Percentiles rank a stretch among this genome's conserved stretches.
These are phyloP conservation scores for Merops nubicus DNA, from an alignment of 2,113 vertebrate genomes.

Conservation along the genomic window DNA sequence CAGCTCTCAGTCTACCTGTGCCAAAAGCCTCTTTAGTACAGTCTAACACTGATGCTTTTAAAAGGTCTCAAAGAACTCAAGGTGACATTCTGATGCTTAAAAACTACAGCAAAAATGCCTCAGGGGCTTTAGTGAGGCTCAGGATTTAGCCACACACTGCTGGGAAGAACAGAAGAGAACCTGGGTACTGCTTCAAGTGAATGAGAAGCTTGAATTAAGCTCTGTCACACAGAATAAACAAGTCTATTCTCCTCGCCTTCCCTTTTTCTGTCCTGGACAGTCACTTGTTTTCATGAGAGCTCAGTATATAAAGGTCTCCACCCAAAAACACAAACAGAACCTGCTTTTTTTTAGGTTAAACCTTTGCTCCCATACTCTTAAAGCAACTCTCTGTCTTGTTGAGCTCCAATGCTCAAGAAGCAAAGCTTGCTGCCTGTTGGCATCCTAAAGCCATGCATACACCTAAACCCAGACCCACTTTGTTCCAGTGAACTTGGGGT, in stretches of 20 bases:
- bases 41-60: background rate
- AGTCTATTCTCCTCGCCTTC: background rate
- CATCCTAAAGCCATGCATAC: background rate
- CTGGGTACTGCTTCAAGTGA: background rate
- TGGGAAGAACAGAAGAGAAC: background rate
- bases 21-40: background rate
- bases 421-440: background rate
- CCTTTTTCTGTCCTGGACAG: too few species aligned
- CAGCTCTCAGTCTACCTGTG: background rate
- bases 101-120: background rate
- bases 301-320: background rate
- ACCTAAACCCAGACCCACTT: background rate
- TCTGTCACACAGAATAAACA: background rate
- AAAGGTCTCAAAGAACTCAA: background rate
- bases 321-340: background rate
- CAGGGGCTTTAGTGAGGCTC: background rate
- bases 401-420: too few species aligned
- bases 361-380: background rate
- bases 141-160: background rate
- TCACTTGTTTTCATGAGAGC: too few species aligned
- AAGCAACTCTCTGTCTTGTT: background rate
- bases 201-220: background rate
- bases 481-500: too few species aligned
- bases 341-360: background rate
- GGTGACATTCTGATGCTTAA: background rate